Base-by-base conservation (phyloP, 2,888 invertebrate species). In the Dolichomitus sp. region DNA sequence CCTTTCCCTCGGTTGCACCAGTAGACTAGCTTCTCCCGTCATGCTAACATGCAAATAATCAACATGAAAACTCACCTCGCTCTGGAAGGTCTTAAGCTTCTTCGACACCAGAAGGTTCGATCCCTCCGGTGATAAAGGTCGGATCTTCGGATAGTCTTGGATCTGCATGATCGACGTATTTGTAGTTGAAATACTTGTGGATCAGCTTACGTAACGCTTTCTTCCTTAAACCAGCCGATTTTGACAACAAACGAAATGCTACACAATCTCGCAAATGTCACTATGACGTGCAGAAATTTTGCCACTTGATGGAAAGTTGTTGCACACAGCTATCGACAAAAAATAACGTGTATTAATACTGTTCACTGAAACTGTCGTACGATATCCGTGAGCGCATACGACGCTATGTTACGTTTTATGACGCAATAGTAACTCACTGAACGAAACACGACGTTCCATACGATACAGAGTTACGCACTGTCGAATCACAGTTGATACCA, bases 71-170 rank as follows among this genome's bases (percentile, higher is more conserved):
- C 88, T 85, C 84, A 91, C 91, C 90, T 88, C 80, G 65, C 11
- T 14, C 23, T 50, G 50, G 70, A 82, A 66, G 54, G 79, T 75
- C 81, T 88, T 88, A 14, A 74, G 42, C 54, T 85, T 84, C 76
- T 87, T 89, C n/a, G 79, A 61, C 17, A 77, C 72, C 33, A 81
- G 81, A 45, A 48, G 27, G 45, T 45, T 79, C 72, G 69, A 72
- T 23, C 48, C 37, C 19, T 93, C 95, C 0, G 95, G 95, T 72
- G 95, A 95, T 23, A 95, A 92, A 73, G 95, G 94, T 85, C 94
- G 90, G 95, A 95, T 95, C 17, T 91, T 94, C 0, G 95, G 95
- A 86, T 95, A 78, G 45, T 95, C 94, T 14, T 95, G 95, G 5
- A 94, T 94, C 66, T 94, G 61, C 94, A 95, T 94, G 42, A 37